Evolutionary conservation across 2,888 invertebrate species (phyloP).

Genomic region (Temnothorax rugatulus): DNA sequence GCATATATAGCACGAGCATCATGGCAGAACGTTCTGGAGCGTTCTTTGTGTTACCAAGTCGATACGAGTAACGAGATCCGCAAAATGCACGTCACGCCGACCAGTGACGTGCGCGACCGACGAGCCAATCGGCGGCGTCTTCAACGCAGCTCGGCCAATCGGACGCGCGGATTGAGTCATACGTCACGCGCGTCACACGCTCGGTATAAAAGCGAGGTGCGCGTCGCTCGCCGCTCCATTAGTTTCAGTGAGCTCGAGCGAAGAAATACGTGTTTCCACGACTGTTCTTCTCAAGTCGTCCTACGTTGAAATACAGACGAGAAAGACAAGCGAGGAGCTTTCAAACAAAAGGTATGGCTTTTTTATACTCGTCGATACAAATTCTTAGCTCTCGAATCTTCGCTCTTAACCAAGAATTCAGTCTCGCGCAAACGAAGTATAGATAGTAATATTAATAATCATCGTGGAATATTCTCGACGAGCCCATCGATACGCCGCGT

Average conservation of each 20-base stretch:
- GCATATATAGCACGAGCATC: not conserved
- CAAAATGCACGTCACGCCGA: not conserved
- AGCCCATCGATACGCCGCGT: too few relatives aligned
- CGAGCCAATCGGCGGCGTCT: conserved; percentile 19
- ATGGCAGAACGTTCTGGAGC: not conserved
- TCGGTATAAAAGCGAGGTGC: conserved; percentile 4
- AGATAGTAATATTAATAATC: not conserved
- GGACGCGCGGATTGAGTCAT: not conserved
- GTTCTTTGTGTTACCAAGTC: conserved; percentile 23
- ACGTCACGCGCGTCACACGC: not conserved
- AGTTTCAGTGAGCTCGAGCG: not conserved
- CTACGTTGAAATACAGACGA: not conserved
- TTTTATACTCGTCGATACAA: not conserved
- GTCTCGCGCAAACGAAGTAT: not conserved
- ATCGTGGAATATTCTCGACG: not conserved
- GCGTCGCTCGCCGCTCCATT: not conserved
- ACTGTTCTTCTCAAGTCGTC: not conserved
- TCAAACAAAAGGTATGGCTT: conserved; percentile 2
- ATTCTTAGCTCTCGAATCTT: not conserved
- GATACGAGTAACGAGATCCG: not conserved
- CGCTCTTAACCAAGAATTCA: too few relatives aligned
- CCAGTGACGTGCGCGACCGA: not conserved
- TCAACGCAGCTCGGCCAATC: conserved; percentile 9
- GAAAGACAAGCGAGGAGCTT: not conserved
- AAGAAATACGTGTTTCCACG: not conserved